Evolutionary conservation across 2,113 vertebrate genomes (phyloP).

Genomic region (Scomber japonicus): DNA sequence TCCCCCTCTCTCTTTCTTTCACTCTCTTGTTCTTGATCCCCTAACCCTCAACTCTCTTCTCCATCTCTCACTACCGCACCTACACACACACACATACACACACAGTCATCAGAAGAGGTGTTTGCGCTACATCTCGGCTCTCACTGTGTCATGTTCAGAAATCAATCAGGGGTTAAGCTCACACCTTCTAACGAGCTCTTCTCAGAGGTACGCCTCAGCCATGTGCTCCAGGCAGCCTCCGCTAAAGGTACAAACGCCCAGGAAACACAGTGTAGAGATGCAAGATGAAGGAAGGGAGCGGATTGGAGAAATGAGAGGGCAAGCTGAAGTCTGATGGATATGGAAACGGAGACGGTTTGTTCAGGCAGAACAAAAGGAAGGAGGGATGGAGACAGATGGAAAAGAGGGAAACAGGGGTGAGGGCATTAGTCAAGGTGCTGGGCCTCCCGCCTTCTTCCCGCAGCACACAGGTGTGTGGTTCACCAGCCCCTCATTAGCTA

Average conservation of each 20-base stretch:
- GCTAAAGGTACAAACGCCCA: slow-evolving; percentile 52
- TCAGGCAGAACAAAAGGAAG: slow-evolving; percentile 63
- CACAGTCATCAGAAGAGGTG: slow-evolving; percentile 54
- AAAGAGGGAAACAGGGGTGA: slow-evolving; percentile 41
- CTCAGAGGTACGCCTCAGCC: slow-evolving; percentile 62
- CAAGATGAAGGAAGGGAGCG: slow-evolving; percentile 17
- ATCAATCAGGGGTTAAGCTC: slow-evolving; percentile 82
- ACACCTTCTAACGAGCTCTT: slow-evolving; percentile 78
- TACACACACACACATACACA: slow-evolving; percentile 15
- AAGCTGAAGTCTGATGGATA: slow-evolving; percentile 51
- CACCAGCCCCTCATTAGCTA: slow-evolving; percentile 68
- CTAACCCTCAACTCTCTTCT: slow-evolving; percentile 40
- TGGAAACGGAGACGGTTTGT: slow-evolving; percentile 47
- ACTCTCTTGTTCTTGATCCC: slow-evolving; percentile 67
- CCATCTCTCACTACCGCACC: slow-evolving; percentile 16
- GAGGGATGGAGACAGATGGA: slow-evolving; percentile 65
- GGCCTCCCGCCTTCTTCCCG: slow-evolving; percentile 49
- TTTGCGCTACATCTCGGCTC: slow-evolving; percentile 53
- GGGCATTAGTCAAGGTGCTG: slow-evolving; percentile 70
- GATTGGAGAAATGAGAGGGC: slow-evolving; percentile 50
- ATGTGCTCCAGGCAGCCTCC: slow-evolving; percentile 51
- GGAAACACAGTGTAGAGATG: slow-evolving; percentile 25
- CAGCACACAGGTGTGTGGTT: slow-evolving; percentile 74
- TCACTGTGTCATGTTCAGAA: slow-evolving; percentile 68
- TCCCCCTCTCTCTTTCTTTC: slow-evolving; percentile 22